Conservation (phyloP, 1,140 invertebrate species). For the Drosophila tani region DNA sequence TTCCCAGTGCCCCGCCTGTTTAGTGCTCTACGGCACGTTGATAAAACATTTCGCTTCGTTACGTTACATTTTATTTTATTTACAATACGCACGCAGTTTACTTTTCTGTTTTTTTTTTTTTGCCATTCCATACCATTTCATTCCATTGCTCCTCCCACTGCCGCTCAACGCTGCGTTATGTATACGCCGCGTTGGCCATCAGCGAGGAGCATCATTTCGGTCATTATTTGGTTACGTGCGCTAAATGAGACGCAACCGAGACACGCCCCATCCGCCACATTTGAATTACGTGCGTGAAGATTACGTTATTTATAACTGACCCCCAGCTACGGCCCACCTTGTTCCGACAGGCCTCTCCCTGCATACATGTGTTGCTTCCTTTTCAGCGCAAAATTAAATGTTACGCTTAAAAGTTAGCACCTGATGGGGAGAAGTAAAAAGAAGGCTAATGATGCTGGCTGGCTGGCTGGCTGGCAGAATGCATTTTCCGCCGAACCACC, state of each 20-base stretch:
- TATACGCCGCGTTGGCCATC: constrained; percentile 63
- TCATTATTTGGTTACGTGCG: constrained; percentile 83
- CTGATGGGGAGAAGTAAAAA: constrained; percentile 11
- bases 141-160: constrained; percentile 6
- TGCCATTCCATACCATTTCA: constrained; percentile 19
- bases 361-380: constrained; percentile 43
- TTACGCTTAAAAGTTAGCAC: constrained; percentile 73
- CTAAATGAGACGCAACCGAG: constrained; percentile 77
- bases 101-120: constrained; percentile 9
- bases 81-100: constrained; percentile 66
- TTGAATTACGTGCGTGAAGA: constrained; percentile 83
- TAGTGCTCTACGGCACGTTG: constrained; percentile 77
- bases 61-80: constrained; percentile 76
- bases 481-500: constrained; percentile 21
- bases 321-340: background rate
- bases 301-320: constrained; percentile 77
- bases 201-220: constrained; percentile 75
- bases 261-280: constrained; percentile 54
- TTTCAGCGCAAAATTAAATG: constrained; percentile 65
- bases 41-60: constrained; percentile 80
- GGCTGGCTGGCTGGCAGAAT: constrained; percentile 41
- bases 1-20: constrained; percentile 33
- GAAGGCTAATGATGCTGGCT: constrained; percentile 49
- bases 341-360: too few relatives aligned
- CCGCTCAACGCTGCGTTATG: constrained; percentile 27